Evolutionary conservation across 2,113 vertebrate species (phyloP).

Genomic region (Barbus barbus): DNA sequence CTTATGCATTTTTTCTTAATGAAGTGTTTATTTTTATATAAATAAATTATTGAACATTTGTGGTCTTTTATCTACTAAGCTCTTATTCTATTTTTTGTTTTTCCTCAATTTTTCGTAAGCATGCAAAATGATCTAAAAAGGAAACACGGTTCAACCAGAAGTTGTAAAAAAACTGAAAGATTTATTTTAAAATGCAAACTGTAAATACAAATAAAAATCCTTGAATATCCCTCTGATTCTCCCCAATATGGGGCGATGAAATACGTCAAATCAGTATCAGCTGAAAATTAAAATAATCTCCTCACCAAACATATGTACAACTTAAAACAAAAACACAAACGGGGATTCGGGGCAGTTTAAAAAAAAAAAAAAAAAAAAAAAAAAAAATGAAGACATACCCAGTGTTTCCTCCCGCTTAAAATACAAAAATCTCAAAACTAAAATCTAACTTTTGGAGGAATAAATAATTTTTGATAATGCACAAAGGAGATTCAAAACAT

Average conservation of each 20-base stretch:
- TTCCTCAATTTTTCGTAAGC: background rate
- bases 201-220: constrained; percentile 69
- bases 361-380: constrained; percentile 39
- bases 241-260: constrained; percentile 82
- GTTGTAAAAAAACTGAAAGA: constrained; percentile 64
- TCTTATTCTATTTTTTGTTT: too few relatives aligned
- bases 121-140: too few relatives aligned
- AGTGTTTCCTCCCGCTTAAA: constrained; percentile 67
- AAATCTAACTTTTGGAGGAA: constrained; percentile 32
- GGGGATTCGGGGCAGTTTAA: constrained; percentile 47
- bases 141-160: background rate
- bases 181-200: constrained; percentile 79
- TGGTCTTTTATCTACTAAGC: background rate
- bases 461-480: constrained; percentile 53
- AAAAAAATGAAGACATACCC: constrained; percentile 54
- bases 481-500: constrained; percentile 47
- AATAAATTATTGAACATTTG: constrained; percentile 75
- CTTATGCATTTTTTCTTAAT: constrained; percentile 45
- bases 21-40: constrained; percentile 67
- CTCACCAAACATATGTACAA: constrained; percentile 75
- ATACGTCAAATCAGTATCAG: constrained; percentile 58
- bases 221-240: constrained; percentile 60
- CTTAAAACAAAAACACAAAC: constrained; percentile 66
- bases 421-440: constrained; percentile 30
- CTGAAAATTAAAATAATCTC: constrained; percentile 68